Evolutionary conservation across 1,140 invertebrate genomes (phyloP).

Genomic region (Chrysopa pallens): DNA sequence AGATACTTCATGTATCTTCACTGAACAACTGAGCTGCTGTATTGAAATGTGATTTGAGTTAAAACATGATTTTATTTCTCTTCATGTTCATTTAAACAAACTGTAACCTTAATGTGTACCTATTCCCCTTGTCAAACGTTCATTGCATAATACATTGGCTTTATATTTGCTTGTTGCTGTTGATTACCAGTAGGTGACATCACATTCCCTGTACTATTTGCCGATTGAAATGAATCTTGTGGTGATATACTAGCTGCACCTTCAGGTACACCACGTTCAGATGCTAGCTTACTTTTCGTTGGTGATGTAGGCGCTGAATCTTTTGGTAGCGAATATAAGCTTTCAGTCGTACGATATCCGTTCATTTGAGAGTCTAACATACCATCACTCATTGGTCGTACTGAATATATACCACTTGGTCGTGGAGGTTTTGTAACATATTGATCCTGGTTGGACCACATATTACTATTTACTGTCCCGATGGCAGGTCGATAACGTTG

Average conservation of each 20-base stretch:
- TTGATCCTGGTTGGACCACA: slow-evolving; percentile 10
- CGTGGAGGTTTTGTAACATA: slow-evolving; percentile 15
- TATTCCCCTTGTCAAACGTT: slow-evolving; percentile 36
- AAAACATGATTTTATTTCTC: background rate
- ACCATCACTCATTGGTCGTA: slow-evolving; percentile 17
- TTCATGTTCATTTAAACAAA: slow-evolving; percentile 2
- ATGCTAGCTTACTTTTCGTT: slow-evolving; percentile 23
- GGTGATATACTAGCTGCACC: slow-evolving; percentile 36
- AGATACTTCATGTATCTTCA: background rate
- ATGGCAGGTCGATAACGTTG: slow-evolving; percentile 12
- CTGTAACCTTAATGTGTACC: slow-evolving; percentile 17
- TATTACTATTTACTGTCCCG: slow-evolving; percentile 6
- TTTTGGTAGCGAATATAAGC: slow-evolving; percentile 16
- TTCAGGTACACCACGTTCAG: slow-evolving; percentile 41
- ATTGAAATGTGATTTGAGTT: background rate
- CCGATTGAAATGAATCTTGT: slow-evolving; percentile 24
- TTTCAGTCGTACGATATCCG: slow-evolving; percentile 19
- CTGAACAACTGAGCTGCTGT: background rate
- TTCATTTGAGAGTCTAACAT: slow-evolving; percentile 12
- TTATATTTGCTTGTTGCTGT: slow-evolving; percentile 12
- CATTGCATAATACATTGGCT: slow-evolving; percentile 37
- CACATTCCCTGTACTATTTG: slow-evolving; percentile 20
- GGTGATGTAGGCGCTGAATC: slow-evolving; percentile 22
- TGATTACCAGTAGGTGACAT: slow-evolving; percentile 25
- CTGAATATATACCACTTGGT: slow-evolving; percentile 22